These are phyloP conservation scores for Stigmatopora argus DNA, from an alignment of 2,113 vertebrate species.

Conservation along the genomic window DNA sequence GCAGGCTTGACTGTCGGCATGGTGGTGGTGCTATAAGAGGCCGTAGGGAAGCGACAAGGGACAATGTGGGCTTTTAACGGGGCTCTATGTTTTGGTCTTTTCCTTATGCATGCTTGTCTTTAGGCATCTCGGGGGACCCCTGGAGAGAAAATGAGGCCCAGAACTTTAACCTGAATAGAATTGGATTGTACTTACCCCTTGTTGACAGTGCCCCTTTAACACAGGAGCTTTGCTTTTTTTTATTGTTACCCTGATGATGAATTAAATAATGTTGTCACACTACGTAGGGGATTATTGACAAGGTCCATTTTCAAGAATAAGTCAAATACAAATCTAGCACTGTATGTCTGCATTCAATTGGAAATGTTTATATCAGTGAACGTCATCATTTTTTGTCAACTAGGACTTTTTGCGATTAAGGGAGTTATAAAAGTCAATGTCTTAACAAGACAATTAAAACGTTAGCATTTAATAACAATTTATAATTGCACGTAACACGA, in stretches of 20 bases:
- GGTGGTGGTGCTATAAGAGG: slow-evolving; percentile 66
- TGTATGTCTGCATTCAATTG: not conserved
- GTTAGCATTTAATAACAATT: too few relatives aligned
- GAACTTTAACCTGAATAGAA: slow-evolving; percentile 60
- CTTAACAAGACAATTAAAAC: too few relatives aligned
- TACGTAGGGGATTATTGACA: slow-evolving; percentile 2
- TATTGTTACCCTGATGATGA: slow-evolving; percentile 12
- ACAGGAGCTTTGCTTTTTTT: slow-evolving; percentile 8
- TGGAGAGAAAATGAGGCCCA: slow-evolving; percentile 60
- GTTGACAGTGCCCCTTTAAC: slow-evolving; percentile 28
- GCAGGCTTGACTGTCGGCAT: slow-evolving; percentile 62
- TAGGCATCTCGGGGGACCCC: slow-evolving; percentile 59
- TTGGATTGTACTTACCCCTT: slow-evolving; percentile 31
- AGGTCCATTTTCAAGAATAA: not conserved
- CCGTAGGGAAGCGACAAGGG: slow-evolving; percentile 51
- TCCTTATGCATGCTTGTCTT: slow-evolving; percentile 64
- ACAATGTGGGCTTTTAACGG: slow-evolving; percentile 71
- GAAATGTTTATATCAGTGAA: not conserved
- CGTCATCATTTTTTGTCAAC: too few relatives aligned
- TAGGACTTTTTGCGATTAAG: too few relatives aligned
- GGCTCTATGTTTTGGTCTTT: slow-evolving; percentile 57
- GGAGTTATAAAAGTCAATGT: too few relatives aligned
- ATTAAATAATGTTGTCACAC: slow-evolving; percentile 4
- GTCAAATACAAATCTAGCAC: not conserved
- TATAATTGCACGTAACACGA: too few relatives aligned